Evolutionary conservation across 2,113 vertebrate genomes (phyloP).

Genomic region (Cygnus buccinator): DNA sequence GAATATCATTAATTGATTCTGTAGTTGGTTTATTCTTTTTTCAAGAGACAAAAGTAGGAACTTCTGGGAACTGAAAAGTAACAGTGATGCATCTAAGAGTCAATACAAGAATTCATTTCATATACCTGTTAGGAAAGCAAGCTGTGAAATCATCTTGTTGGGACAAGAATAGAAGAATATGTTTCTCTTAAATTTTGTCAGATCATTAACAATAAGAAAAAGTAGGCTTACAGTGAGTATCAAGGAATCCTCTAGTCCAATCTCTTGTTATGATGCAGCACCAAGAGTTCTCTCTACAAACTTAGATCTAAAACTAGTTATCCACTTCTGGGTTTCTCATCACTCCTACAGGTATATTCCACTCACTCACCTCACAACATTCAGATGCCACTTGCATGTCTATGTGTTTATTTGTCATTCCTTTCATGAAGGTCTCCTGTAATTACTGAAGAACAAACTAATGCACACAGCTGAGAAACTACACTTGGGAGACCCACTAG

Average conservation of each 20-base stretch:
- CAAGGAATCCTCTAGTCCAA: background rate
- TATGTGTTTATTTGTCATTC: background rate
- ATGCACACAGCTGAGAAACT: slow-evolving; percentile 6
- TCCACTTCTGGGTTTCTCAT: background rate
- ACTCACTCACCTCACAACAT: background rate
- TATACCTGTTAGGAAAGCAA: background rate
- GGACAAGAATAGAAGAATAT: background rate
- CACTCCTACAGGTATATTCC: background rate
- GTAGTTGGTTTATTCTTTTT: background rate
- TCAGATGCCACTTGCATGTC: background rate
- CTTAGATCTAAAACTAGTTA: background rate
- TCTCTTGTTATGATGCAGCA: background rate
- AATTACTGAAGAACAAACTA: slow-evolving; percentile 21
- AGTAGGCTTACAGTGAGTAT: background rate
- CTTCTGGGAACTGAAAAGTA: background rate
- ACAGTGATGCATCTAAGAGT: background rate
- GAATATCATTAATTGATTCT: background rate
- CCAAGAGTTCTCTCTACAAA: background rate
- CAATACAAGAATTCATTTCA: background rate
- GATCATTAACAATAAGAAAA: background rate
- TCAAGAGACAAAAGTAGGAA: background rate
- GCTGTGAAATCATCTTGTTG: background rate
- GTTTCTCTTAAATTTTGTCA: background rate
- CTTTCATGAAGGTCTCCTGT: background rate
- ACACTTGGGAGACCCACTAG: background rate